These are phyloP conservation scores for Acromyrmex charruanus DNA, from an alignment of 1,140 invertebrate genomes.

Conservation along the genomic window DNA sequence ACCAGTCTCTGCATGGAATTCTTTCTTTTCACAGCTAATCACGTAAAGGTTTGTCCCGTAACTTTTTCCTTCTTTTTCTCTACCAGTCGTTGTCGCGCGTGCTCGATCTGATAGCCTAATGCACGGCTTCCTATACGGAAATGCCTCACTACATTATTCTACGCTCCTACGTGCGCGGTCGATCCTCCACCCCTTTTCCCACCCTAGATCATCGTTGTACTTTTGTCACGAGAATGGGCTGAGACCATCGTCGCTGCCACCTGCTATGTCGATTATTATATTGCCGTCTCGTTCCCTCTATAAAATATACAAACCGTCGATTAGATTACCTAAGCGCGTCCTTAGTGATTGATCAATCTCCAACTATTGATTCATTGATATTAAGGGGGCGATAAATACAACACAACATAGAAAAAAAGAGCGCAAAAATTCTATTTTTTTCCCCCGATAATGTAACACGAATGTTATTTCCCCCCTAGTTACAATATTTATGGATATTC, in stretches of 20 bases:
- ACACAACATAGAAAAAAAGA: neutral
- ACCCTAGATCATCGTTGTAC: slow-evolving; percentile 75
- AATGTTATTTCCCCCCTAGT: slow-evolving; percentile 17
- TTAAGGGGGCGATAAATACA: neutral
- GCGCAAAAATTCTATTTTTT: slow-evolving; percentile 33
- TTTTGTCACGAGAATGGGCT: slow-evolving; percentile 83
- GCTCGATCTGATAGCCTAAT: slow-evolving; percentile 87
- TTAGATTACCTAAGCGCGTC: neutral
- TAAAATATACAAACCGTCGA: slow-evolving; percentile 36
- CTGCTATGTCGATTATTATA: slow-evolving; percentile 67
- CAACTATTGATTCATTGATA: slow-evolving; percentile 45
- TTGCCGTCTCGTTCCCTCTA: neutral
- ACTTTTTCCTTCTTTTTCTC: slow-evolving; percentile 80
- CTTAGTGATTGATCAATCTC: slow-evolving; percentile 57
- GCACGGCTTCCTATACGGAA: slow-evolving; percentile 87
- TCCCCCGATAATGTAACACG: slow-evolving; percentile 12
- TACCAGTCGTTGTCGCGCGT: slow-evolving; percentile 82
- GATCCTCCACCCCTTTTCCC: slow-evolving; percentile 55
- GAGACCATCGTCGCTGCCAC: slow-evolving; percentile 64
- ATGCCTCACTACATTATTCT: slow-evolving; percentile 85
- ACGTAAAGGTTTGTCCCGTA: slow-evolving; percentile 81
- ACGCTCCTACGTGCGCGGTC: slow-evolving; percentile 77
- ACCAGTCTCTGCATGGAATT: slow-evolving; percentile 8
- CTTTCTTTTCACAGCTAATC: slow-evolving; percentile 81
- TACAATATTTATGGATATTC: slow-evolving; percentile 42